These are phyloP conservation scores for Conus canariensis DNA, from an alignment of 2,888 invertebrate genomes.

Conservation along the genomic window DNA sequence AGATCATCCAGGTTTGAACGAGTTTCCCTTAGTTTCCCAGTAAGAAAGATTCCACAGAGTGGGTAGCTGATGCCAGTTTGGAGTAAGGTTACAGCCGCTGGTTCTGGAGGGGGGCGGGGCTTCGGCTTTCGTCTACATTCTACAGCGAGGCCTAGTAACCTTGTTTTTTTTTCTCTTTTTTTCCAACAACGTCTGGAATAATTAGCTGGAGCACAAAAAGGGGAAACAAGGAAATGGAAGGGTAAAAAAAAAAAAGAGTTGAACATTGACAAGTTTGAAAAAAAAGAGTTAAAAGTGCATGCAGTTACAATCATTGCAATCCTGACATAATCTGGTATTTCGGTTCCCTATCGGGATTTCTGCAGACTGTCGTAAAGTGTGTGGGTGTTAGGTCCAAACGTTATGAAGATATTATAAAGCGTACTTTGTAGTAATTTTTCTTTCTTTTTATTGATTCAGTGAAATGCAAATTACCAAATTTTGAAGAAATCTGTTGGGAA, in stretches of 20 bases:
- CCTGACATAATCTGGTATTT: no score
- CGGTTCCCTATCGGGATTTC: no score
- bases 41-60: constrained; percentile 21
- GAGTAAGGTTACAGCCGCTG: constrained; percentile 38
- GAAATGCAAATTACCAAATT: background rate
- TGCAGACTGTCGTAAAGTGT: no score
- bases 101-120: constrained; percentile 33
- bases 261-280: no score
- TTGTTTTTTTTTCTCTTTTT: background rate
- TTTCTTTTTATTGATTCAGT: background rate
- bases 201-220: no score
- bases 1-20: constrained; percentile 34
- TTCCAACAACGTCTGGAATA: background rate
- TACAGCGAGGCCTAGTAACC: background rate
- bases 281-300: no score
- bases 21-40: constrained; percentile 30
- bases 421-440: background rate
- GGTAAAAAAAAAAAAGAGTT: no score
- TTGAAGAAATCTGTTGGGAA: background rate
- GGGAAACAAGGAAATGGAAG: no score
- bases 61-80: constrained; percentile 21
- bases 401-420: no score
- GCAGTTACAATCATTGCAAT: no score
- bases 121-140: constrained; percentile 4
- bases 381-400: no score